Base-by-base conservation (phyloP, 2,888 invertebrate genomes). In the Drosophila ochracea region DNA sequence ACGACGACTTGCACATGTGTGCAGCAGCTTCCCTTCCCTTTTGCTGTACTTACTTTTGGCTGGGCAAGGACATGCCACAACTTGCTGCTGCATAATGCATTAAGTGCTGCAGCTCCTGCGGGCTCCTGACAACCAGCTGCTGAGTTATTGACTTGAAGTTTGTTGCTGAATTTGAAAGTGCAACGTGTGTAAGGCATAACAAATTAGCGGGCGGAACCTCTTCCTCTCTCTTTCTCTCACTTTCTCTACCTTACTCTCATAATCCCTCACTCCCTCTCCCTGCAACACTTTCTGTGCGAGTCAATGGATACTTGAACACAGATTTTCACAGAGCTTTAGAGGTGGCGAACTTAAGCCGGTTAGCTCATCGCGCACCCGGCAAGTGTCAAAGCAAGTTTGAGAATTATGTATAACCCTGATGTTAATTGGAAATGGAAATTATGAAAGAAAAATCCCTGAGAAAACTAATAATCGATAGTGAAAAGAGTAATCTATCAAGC, bases 141-240 rank as follows among this genome's bases (percentile, higher is more conserved):
- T 85, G 91, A 85, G 91, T 85, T 85, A 85, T 85, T 89, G 91
- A 89, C 86, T 91, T 91, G 90, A 91, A 87, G 91, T 87, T 91
- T 91, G 86, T 89, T 91, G 84, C 91, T 76, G 91, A 89, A 85
- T 90, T 86, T 83, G 69, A 86, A 86, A 90, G 91, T 85, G 91
- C 91, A 89, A 86, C 85, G 85, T 90, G 91, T 85, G 91, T 90
- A 83, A 89, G 85, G 85, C 89, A 90, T 90, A 78, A 90, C 85
- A 90, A 85, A 85, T 85, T 85, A 85, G 91, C 76, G 79, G 66
- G 35, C 73, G 41, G 21, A 31, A 28, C 33, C 54, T 41, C 28
- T 25, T n/a, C 2, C 31, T 11, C 31, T 43, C 4, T 41, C n/a
- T 19, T 6, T 35, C 4, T 41, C n/a, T 19, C 16, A 19, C 2